phyloP scores from a whole-genome alignment of 2,888 invertebrate species.

The Ernsta delagoae region DNA sequence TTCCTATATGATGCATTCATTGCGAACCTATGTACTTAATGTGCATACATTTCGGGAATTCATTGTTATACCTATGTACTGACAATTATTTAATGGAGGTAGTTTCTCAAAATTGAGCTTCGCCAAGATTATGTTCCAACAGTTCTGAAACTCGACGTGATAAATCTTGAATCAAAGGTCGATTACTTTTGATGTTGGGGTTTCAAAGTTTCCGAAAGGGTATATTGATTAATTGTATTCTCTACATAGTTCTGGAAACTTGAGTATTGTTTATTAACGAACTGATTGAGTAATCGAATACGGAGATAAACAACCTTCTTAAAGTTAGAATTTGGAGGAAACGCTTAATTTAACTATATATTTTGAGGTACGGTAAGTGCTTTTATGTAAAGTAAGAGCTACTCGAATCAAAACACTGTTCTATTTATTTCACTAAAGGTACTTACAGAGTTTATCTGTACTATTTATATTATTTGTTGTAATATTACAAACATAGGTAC shows the following conservation, averaged over 20 bases:
- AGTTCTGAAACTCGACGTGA: constrained; percentile 28
- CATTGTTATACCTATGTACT: not conserved
- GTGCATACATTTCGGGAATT: no score
- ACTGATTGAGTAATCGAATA: constrained; percentile 16
- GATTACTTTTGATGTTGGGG: constrained; percentile 30
- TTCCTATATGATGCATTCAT: no score
- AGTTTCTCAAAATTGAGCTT: constrained; percentile 8
- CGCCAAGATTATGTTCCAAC: constrained; percentile 16
- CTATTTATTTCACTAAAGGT: not conserved
- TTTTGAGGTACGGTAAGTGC: not conserved
- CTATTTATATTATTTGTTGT: no score
- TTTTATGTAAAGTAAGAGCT: not conserved
- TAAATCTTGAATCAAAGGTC: constrained; percentile 32
- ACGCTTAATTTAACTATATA: not conserved
- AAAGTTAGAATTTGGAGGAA: not conserved
- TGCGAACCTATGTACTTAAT: no score
- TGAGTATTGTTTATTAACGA: constrained; percentile 30
- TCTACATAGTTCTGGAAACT: constrained; percentile 25
- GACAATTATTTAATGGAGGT: not conserved
- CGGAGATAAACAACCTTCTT: not conserved
- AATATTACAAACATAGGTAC: no score
- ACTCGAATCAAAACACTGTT: not conserved
- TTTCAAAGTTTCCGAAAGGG: constrained; percentile 30
- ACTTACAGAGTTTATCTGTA: no score
- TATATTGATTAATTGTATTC: constrained; percentile 31